Evolutionary conservation across 2,888 invertebrate genomes (phyloP), one percentile per base, ranked within the genome.

Genomic region (Listrodromus nycthemerus): DNA sequence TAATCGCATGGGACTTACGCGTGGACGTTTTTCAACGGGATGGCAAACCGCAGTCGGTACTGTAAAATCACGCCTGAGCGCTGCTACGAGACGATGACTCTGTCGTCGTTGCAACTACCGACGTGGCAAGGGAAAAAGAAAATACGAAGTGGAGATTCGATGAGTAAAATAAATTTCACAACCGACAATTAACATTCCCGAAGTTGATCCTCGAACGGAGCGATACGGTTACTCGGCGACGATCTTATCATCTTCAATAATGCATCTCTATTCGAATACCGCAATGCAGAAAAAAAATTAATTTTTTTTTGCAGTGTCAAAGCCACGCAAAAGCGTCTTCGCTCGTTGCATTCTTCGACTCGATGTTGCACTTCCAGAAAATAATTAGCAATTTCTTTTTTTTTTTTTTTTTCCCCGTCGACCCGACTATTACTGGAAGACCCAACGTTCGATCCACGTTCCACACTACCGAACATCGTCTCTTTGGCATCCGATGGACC

Each of bases 1-100:
- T 91, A 91, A 91, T 89, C 86, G 91, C 91, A 91, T 91, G 91
- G 91, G 89, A 87, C 87, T 90, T 89, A 87, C 87, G 89, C 87
- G 88, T 87, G 87, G 80, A 87, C 58, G 48, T 55, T 66, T 71
- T 52, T 37, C 30, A 66, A 37, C 19, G 41, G 41, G 24, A 55
- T 24, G 1, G 33, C 27, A 16, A 50, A 37, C 70, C 67, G 30
- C 33, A 61, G 50, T 45, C 45, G 63, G 63, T 48, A 27, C 73
- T 61, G 48, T 1, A 41, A 13, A 52, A 61, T 61, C 27, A 61
- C 27, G 21, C 63, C 33, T n/a, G 33, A 67, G 55, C 52, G 33
- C 58, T 45, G 37, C 66, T 41, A 30, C 52, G 50, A 69, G 41
- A 66, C 10, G 45, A 74, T 45, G 37, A 37, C 33, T 50, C 8